Conservation (phyloP, 2,888 invertebrate genomes). For the Panorpa germanica region DNA sequence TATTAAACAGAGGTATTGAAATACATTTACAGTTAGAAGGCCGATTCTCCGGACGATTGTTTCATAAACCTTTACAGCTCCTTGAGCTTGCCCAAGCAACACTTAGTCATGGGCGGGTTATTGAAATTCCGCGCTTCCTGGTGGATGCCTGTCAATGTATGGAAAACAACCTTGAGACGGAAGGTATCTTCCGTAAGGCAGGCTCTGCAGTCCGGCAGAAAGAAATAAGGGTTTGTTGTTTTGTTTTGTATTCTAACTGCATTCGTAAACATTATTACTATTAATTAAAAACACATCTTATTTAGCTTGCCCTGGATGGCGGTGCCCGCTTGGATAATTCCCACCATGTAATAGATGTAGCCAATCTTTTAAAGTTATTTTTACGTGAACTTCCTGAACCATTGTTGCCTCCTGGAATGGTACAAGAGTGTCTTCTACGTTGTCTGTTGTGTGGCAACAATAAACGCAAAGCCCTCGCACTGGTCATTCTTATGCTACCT, state of each 20-base stretch:
- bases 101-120: constrained; percentile 45
- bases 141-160: constrained; percentile 52
- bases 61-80: constrained; percentile 30
- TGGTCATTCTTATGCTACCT: constrained; percentile 53
- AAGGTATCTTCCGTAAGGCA: constrained; percentile 78
- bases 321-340: constrained; percentile 49
- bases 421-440: constrained; percentile 59
- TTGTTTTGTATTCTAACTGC: background rate
- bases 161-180: constrained; percentile 45
- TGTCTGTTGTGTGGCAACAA: constrained; percentile 39
- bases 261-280: constrained; percentile 9
- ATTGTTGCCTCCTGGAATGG: constrained; percentile 38
- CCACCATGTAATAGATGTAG: constrained; percentile 68
- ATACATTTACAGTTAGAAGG: constrained; percentile 16
- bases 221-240: constrained; percentile 47
- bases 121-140: constrained; percentile 53
- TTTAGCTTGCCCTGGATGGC: constrained; percentile 34
- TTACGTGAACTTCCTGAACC: constrained; percentile 73
- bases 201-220: constrained; percentile 68
- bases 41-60: too few species aligned
- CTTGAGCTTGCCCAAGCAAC: constrained; percentile 34
- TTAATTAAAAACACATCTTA: constrained; percentile 12
- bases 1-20: background rate
- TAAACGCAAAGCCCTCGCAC: constrained; percentile 40
- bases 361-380: constrained; percentile 70